phyloP scores from a whole-genome alignment of 1,140 invertebrate species.

The Cryptotermes secundus region DNA sequence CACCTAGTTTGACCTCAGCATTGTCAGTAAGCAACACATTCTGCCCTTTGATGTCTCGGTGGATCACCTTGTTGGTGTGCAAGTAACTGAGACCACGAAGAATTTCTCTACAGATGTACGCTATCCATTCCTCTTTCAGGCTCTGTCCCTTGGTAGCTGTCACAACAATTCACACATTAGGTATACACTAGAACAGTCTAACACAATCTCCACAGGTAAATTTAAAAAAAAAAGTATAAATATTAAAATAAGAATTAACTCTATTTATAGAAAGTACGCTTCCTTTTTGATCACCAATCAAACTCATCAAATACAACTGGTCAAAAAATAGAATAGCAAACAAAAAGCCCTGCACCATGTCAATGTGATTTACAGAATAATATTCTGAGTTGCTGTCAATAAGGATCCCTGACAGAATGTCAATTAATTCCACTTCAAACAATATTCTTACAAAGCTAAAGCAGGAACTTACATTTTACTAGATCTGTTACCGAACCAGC shows the following conservation, averaged over 20 bases:
- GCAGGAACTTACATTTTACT: slow-evolving; percentile 75
- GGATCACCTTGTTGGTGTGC: slow-evolving; percentile 98
- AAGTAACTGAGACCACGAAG: slow-evolving; percentile 94
- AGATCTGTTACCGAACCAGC: slow-evolving; percentile 98
- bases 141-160: slow-evolving; percentile 91
- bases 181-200: too few species aligned
- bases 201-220: neutral
- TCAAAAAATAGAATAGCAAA: too few species aligned
- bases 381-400: too few species aligned
- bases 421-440: too few species aligned
- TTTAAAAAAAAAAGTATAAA: too few species aligned
- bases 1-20: slow-evolving; percentile 96
- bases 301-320: too few species aligned
- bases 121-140: slow-evolving; percentile 99
- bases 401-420: too few species aligned
- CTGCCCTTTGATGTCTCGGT: slow-evolving; percentile 99
- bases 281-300: too few species aligned
- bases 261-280: neutral
- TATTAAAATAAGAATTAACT: neutral
- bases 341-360: too few species aligned
- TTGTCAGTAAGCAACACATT: slow-evolving; percentile 99
- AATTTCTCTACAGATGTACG: slow-evolving; percentile 98
- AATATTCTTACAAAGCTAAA: too few species aligned
- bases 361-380: too few species aligned
- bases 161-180: neutral